phyloP scores from a whole-genome alignment of 2,888 invertebrate genomes.

The Steinernema hermaphroditum region DNA sequence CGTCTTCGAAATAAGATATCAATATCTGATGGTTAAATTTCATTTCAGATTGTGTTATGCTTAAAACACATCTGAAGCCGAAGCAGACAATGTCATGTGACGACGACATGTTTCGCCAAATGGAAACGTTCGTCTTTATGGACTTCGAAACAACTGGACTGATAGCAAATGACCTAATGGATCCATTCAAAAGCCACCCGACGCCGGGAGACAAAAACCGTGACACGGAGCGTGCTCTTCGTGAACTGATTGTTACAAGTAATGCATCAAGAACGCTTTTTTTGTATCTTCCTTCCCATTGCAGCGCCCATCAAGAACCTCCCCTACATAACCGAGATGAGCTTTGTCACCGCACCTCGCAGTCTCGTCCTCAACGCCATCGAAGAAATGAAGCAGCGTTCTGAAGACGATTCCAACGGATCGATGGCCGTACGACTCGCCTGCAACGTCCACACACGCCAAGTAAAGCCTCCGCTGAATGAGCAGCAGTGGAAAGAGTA shows the following conservation, averaged over 20 bases:
- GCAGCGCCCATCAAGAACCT: constrained; percentile 1
- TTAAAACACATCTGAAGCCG: background rate
- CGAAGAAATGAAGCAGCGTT: constrained; percentile 34
- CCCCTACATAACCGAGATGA: constrained; percentile 57
- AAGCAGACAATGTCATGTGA: background rate
- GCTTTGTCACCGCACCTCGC: constrained; percentile 54
- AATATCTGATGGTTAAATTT: too few species aligned
- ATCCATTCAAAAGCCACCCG: background rate
- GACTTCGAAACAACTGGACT: constrained; percentile 58
- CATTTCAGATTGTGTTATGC: constrained; percentile 22
- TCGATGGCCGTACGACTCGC: constrained; percentile 30
- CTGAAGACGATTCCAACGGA: background rate
- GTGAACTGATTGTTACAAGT: background rate
- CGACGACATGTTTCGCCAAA: background rate
- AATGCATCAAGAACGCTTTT: background rate
- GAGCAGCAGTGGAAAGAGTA: constrained; percentile 53
- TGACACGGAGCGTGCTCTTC: constrained; percentile 9
- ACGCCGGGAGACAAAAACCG: constrained; percentile 35
- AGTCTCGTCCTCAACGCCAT: constrained; percentile 43
- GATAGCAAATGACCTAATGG: constrained; percentile 31
- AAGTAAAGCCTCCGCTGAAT: constrained; percentile 52
- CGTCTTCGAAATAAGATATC: too few species aligned
- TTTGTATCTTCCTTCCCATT: background rate
- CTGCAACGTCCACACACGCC: constrained; percentile 42
- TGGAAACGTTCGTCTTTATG: constrained; percentile 50